Percentiles rank a stretch among this genome's conserved stretches.
phyloP scores from a whole-genome alignment of 2,797 vertebrate genomes.

The Coregonus suidteri region DNA sequence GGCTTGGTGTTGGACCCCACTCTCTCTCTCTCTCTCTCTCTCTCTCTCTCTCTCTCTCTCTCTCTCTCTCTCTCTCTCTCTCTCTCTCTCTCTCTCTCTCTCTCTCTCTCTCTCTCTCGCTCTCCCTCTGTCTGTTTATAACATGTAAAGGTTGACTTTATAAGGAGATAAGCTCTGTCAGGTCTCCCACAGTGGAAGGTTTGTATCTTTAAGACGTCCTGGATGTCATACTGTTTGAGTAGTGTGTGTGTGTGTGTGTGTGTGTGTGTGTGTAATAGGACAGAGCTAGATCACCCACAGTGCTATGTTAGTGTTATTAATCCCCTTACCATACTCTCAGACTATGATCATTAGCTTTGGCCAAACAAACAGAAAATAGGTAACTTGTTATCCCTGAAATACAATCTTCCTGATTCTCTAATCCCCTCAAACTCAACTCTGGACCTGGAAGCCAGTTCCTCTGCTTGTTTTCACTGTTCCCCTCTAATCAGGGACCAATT shows the following conservation, averaged over 20 bases:
- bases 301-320: slow-evolving; percentile 11
- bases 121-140: slow-evolving; percentile 36
- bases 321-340: slow-evolving; percentile 25
- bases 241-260: slow-evolving; percentile 15
- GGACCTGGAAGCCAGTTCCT: too few species aligned
- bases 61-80: background rate
- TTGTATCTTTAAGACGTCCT: slow-evolving; percentile 36
- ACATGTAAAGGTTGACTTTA: slow-evolving; percentile 38
- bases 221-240: slow-evolving; percentile 35
- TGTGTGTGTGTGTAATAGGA: background rate
- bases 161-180: slow-evolving; percentile 32
- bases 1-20: background rate
- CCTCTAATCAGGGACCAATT: too few species aligned
- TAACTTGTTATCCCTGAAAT: slow-evolving; percentile 6
- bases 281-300: slow-evolving; percentile 15
- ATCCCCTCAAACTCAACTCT: too few species aligned
- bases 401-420: background rate
- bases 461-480: too few species aligned
- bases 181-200: slow-evolving; percentile 18
- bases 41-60: background rate
- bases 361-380: slow-evolving; percentile 21
- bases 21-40: background rate
- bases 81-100: background rate
- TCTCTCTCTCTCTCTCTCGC: background rate
- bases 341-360: slow-evolving; percentile 34